Evolutionary conservation across 1,140 invertebrate genomes (phyloP).

Genomic region (Acyrthosiphon pisum): DNA sequence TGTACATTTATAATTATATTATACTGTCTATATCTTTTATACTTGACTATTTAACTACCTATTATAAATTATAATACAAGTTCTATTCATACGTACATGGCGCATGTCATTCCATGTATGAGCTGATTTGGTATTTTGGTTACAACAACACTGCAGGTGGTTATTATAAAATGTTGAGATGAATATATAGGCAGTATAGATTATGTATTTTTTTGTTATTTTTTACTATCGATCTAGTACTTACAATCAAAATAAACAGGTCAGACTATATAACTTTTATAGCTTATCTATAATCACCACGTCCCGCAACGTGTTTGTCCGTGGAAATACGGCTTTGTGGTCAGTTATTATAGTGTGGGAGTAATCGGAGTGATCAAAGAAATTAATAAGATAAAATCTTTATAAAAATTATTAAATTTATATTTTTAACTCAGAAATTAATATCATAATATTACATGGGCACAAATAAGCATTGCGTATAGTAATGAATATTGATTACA

Average conservation of each 20-base stretch:
- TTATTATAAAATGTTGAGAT: neutral
- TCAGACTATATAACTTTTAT: neutral
- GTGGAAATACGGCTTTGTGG: neutral
- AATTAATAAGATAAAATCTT: neutral
- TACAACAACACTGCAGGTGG: too few species aligned
- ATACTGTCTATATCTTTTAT: too few species aligned
- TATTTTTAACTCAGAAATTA: neutral
- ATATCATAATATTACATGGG: neutral
- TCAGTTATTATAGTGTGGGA: neutral
- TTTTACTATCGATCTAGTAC: neutral
- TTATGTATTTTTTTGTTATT: neutral
- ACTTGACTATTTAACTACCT: too few species aligned
- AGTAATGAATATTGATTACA: too few species aligned
- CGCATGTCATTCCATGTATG: too few species aligned
- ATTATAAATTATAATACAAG: neutral
- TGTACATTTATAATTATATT: neutral
- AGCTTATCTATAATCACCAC: neutral
- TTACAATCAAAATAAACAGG: neutral
- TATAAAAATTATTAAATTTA: neutral
- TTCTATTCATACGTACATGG: neutral
- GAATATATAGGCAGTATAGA: too few species aligned
- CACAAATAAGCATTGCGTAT: too few species aligned
- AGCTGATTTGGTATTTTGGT: too few species aligned
- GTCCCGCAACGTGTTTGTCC: neutral
- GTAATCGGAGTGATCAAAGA: neutral